Percentiles rank a stretch among this genome's conserved stretches.
Conservation (phyloP, 2,113 vertebrate genomes). For the Phyllostomus hastatus region DNA sequence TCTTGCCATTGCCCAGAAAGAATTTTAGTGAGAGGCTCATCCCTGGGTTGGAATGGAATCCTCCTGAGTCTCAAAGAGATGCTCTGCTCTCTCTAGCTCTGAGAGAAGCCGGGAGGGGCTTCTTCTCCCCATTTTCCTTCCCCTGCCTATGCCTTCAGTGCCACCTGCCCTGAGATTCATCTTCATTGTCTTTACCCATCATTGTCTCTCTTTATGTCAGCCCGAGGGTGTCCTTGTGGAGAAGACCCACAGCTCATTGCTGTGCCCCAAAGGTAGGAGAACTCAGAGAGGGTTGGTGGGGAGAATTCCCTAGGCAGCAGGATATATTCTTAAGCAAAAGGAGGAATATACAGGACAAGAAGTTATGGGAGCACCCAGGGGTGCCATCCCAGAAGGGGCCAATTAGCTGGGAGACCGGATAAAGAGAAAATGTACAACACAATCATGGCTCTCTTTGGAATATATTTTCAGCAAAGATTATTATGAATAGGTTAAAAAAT, state of each 20-base stretch:
- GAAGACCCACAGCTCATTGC: slow-evolving; percentile 75
- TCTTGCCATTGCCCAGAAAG: not conserved
- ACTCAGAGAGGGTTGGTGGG: not conserved
- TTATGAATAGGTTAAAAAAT: not conserved
- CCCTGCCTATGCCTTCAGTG: not conserved
- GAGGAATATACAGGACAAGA: not conserved
- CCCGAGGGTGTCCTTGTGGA: slow-evolving; percentile 79
- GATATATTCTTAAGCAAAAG: not conserved
- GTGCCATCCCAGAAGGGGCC: not conserved
- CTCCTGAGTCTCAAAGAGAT: not conserved
- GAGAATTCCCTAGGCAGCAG: not conserved
- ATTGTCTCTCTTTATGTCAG: slow-evolving; percentile 57
- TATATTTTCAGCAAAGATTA: not conserved
- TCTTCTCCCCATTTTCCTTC: not conserved
- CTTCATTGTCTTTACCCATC: not conserved
- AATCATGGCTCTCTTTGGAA: not conserved
- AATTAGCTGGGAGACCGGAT: not conserved
- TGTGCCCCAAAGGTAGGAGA: slow-evolving; percentile 77
- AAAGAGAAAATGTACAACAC: not conserved
- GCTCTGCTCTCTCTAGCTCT: not conserved
- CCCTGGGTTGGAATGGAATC: not conserved
- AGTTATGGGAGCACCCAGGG: not conserved
- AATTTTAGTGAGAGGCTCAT: not conserved
- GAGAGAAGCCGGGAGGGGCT: not conserved
- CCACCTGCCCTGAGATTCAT: not conserved